These are phyloP conservation scores for Hozukius guyotensis DNA, from an alignment of 2,797 vertebrate species.

Conservation along the genomic window DNA sequence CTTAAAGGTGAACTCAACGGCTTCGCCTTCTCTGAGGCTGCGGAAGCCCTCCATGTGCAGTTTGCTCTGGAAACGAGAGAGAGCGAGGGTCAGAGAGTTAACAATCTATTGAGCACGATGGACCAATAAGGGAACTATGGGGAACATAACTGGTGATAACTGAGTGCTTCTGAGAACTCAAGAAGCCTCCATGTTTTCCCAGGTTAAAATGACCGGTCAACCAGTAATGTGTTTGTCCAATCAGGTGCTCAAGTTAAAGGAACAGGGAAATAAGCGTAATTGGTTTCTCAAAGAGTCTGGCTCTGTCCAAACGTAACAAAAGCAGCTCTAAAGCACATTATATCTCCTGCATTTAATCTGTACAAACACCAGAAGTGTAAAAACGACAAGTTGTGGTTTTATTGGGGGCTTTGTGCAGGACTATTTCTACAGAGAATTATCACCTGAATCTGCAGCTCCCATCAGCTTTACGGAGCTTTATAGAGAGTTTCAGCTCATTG, in stretches of 20 bases:
- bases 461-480: neutral
- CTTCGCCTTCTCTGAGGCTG: constrained; percentile 93
- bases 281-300: too few relatives aligned
- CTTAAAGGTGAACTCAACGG: constrained; percentile 93
- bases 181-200: too few relatives aligned
- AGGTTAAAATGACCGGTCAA: too few relatives aligned
- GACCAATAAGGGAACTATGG: neutral
- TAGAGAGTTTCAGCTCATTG: neutral
- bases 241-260: too few relatives aligned
- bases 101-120: neutral
- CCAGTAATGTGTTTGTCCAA: too few relatives aligned
- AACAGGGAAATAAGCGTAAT: neutral
- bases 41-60: constrained; percentile 97
- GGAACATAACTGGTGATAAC: neutral
- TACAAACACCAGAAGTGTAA: too few relatives aligned
- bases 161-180: neutral
- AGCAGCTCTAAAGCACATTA: too few relatives aligned
- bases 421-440: neutral
- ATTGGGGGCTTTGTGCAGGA: neutral
- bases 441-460: too few relatives aligned
- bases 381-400: neutral
- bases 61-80: constrained; percentile 86
- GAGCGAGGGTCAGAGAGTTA: neutral
- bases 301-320: too few relatives aligned
- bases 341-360: too few relatives aligned